Base-by-base conservation (phyloP, 2,888 invertebrate genomes). In the Perizoma affinitatum region DNA sequence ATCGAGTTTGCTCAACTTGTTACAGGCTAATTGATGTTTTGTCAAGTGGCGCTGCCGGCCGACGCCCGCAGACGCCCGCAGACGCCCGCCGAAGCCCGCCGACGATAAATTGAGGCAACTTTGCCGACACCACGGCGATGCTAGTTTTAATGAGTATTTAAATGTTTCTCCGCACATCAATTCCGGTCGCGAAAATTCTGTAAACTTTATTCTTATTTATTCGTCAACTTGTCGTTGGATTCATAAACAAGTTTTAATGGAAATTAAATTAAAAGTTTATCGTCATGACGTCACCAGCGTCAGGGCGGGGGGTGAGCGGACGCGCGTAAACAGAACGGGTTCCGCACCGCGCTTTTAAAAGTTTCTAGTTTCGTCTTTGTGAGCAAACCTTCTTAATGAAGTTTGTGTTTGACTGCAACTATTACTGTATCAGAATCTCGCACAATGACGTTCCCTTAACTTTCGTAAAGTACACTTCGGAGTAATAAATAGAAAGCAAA, bases 101-200 rank as follows among this genome's bases (percentile, higher is more conserved):
- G 42, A 42, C 38, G 33, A 11, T 51, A n/a, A 42, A 10, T 47
- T 35, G 35, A 41, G 9, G 35, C 50, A 51, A 50, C 50, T 45
- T n/a, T 34, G 5, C 54, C 5, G 10, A 35, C 58, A 36, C 34
- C 11, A 40, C 45, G 40, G 22, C 48, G 51, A 61, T 61, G 69
- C 67, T 73, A 75, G 69, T 73, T 72, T 73, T 69, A 71, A 77
- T 76, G 63, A 74, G 74, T 76, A 73, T 73, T 75, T 74, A 75
- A 73, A 69, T 63, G 61, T 66, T 69, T 55, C 54, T 62, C 59
- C 65, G 65, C 61, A 69, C 73, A 70, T 70, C 69, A 66, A 70
- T 74, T 67, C 50, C 52, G 50, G 53, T 50, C n/a, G 36, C 55
- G 55, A 65, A 72, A 65, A 65, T 66, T 66, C 51, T 62, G 63